Evolutionary conservation across 2,888 invertebrate genomes (phyloP), one percentile per base, ranked within the genome.

Genomic region (Isoperla grammatica): DNA sequence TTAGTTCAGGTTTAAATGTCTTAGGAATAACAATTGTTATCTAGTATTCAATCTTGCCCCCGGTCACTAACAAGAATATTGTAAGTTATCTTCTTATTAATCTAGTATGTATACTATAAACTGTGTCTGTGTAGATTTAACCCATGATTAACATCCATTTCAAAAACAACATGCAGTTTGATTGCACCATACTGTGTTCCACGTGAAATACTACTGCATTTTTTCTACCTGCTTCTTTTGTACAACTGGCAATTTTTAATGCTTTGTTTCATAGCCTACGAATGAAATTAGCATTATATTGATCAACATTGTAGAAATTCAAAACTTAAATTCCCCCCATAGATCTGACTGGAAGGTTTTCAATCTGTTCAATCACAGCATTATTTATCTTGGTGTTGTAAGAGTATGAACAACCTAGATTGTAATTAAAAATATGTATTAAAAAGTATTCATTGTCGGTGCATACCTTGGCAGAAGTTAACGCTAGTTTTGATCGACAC

Each of bases 181-280:
- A 50, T 35, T 13, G 49, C 56, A 60, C 58, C 63, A 56, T 23
- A 56, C 59, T 61, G 61, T 57, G 61, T 63, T 63, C 59, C 53
- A 59, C 48, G 55, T 48, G 49, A 46, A 57, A 22, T 56, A 40
- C 29, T 17, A 37, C 43, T 20, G 22, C 50, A 53, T 43, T 60
- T 61, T 62, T 61, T 63, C 61, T 63, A 61, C 59, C 50, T 53
- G 59, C 57, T 63, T 57, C 57, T 61, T 63, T 63, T 59, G 37
- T 53, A 53, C 53, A 53, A 53, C 43, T 50, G 48, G 37, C 43
- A n/a, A 20, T 40, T 57, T 60, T 54, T 46, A 37, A 53, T 29
- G 22, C 50, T 56, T 60, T 54, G 49, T 37, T 56, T 59, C 13
- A 23, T 49, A 23, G 45, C 45, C 53, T 39, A 37, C 39, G 39